phyloP scores from a whole-genome alignment of 2,797 vertebrate genomes.

The Sebastes iracundus region DNA sequence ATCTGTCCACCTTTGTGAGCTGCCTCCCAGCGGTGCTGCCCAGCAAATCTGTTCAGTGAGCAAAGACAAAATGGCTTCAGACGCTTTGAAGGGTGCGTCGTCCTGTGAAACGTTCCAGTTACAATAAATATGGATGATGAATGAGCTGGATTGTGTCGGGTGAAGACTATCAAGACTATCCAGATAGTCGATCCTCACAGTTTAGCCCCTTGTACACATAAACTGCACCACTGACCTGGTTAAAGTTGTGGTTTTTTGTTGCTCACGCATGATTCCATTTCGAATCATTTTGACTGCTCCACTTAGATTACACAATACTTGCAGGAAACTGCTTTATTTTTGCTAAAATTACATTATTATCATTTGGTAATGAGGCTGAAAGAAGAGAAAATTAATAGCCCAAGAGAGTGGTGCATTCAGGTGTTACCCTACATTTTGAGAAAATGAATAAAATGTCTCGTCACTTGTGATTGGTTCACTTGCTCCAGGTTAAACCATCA shows the following conservation, averaged over 20 bases:
- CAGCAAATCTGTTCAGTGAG: conserved; percentile 17
- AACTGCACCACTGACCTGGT: not conserved
- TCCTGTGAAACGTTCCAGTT: conserved; percentile 19
- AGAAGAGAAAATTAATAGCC: not conserved
- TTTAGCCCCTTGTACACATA: not conserved
- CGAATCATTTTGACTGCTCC: not conserved
- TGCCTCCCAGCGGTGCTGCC: not conserved
- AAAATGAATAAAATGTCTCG: not conserved
- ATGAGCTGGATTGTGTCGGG: not conserved
- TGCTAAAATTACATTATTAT: not conserved
- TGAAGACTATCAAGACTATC: not conserved
- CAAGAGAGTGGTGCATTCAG: not conserved
- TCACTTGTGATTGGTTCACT: not conserved
- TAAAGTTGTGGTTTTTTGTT: not conserved
- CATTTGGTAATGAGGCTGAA: not conserved
- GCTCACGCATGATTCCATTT: not conserved
- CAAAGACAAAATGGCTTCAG: conserved; percentile 50
- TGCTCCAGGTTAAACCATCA: not conserved
- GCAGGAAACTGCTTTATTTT: not conserved
- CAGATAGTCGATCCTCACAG: not conserved
- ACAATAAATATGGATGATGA: conserved; percentile 15
- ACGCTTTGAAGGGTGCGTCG: conserved; percentile 8
- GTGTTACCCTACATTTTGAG: not conserved
- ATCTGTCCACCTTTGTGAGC: conserved; percentile 59
- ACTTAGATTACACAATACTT: not conserved